Percentiles rank a stretch among this genome's conserved stretches.
Evolutionary conservation across 1,140 invertebrate genomes (phyloP).

Genomic region (Agrypnia vestita): DNA sequence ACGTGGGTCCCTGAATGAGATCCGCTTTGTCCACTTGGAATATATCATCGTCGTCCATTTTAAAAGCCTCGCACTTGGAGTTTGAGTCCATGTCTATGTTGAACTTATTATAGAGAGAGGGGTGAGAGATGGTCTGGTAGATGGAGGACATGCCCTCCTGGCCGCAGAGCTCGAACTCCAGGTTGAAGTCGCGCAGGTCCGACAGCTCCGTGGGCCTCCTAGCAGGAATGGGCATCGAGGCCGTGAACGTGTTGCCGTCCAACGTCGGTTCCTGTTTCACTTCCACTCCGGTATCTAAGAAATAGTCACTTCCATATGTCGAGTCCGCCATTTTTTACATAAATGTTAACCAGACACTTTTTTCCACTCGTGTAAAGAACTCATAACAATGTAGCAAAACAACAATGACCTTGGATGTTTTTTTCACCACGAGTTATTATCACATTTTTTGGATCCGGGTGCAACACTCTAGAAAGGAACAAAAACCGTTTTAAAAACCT

Average conservation of each 20-base stretch:
- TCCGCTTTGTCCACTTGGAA: constrained; percentile 92
- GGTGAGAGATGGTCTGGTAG: constrained; percentile 69
- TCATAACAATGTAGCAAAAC: constrained; percentile 48
- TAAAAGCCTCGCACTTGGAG: constrained; percentile 78
- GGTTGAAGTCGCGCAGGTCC: constrained; percentile 69
- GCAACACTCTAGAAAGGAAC: neutral
- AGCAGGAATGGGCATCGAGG: constrained; percentile 76
- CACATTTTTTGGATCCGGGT: constrained; percentile 21
- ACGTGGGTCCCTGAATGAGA: constrained; percentile 86
- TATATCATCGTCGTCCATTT: constrained; percentile 91
- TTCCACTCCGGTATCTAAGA: constrained; percentile 71
- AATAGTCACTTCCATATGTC: constrained; percentile 74
- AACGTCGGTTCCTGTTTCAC: constrained; percentile 72
- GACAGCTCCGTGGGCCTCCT: constrained; percentile 65
- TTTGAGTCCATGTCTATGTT: constrained; percentile 67
- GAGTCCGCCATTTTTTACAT: constrained; percentile 71
- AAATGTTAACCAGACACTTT: constrained; percentile 29
- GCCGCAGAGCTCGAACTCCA: constrained; percentile 72
- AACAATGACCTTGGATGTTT: constrained; percentile 49
- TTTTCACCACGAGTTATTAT: constrained; percentile 26
- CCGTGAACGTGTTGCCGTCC: constrained; percentile 69
- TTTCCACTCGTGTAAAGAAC: too few relatives aligned
- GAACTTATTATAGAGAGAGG: constrained; percentile 68
- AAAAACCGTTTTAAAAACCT: neutral
- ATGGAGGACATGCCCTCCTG: constrained; percentile 68